These are phyloP conservation scores for Aldabrachelys gigantea DNA, from an alignment of 2,113 vertebrate genomes.

Conservation along the genomic window DNA sequence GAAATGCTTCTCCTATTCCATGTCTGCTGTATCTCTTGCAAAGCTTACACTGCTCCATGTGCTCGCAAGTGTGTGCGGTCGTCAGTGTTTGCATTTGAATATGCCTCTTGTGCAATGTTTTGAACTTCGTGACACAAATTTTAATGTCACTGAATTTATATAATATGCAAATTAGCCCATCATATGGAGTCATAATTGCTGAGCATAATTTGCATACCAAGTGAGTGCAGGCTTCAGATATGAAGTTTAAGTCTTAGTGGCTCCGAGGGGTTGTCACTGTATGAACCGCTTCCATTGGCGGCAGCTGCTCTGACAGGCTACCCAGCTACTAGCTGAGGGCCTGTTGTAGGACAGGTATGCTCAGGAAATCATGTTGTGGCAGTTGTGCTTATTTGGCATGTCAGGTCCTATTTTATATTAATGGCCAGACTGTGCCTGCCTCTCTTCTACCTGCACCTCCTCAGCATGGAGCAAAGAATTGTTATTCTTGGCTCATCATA, in stretches of 20 bases:
- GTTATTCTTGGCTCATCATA: not conserved
- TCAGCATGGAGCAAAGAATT: not conserved
- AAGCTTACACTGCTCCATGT: not conserved
- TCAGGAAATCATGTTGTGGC: not conserved
- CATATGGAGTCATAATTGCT: not conserved
- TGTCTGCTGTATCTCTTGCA: not conserved
- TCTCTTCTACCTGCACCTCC: not conserved
- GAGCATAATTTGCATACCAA: not conserved
- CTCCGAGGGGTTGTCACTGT: not conserved
- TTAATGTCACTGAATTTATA: not conserved
- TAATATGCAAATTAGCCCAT: not conserved
- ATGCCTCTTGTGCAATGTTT: not conserved
- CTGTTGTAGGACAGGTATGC: rapidly evolving
- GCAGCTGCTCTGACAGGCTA: not conserved
- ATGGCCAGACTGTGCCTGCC: not conserved
- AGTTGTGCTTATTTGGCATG: rapidly evolving
- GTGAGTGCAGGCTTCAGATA: not conserved
- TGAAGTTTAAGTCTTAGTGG: not conserved
- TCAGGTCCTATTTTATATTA: not conserved
- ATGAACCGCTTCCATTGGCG: rapidly evolving
- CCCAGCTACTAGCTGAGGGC: not conserved
- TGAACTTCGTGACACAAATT: not conserved
- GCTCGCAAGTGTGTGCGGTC: not conserved
- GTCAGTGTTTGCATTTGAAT: not conserved
- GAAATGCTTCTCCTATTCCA: not conserved